Base-by-base conservation (phyloP, 2,113 vertebrate species). In the Canis aureus region DNA sequence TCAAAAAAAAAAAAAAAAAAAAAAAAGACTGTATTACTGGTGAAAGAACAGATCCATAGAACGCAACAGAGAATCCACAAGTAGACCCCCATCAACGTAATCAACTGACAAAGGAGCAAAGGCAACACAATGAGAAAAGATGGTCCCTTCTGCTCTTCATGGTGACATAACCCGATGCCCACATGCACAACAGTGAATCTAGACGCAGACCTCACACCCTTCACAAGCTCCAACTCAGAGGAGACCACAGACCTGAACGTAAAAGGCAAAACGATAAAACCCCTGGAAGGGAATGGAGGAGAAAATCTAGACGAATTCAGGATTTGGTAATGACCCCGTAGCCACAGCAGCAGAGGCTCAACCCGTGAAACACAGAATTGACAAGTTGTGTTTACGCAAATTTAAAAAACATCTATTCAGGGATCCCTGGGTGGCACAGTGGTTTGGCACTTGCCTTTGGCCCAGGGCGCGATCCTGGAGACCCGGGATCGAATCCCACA, bases 131-230 rank as follows among this genome's bases (percentile, higher is more conserved):
- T 7, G 60, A 16, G n/a, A 57, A 32, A 22, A 35, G 60, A 38
- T 0, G 4, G 17, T 27, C 9, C 64, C 17, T 51, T 19, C 55
- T 49, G 22, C 11, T 53, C 5, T 11, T 0, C 2, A 5, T 27
- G 22, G 43, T 29, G 7, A 13, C 79, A 27, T 29, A 92, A n/a
- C 29, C 8, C 4, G 12, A 38, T 17, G 20, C 85, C 8, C 22
- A 9, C 11, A 0, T 29, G 17, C 16, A 11, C 15, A 78, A 79
- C 22, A 8, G 35, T 0, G 6, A 7, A 25, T 29, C n/a, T 17
- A 57, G 22, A 35, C 29, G 4, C 25, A 82, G 57, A 35, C 9
- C 5, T 64, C n/a, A 55, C 17, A 13, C 11, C 60, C 11, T 7
- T 60, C 38, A 67, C 79, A 43, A 29, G n/a, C 74, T 55, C 55